Base-by-base conservation (phyloP, 2,888 invertebrate species). In the Lamellibrachia satsuma region DNA sequence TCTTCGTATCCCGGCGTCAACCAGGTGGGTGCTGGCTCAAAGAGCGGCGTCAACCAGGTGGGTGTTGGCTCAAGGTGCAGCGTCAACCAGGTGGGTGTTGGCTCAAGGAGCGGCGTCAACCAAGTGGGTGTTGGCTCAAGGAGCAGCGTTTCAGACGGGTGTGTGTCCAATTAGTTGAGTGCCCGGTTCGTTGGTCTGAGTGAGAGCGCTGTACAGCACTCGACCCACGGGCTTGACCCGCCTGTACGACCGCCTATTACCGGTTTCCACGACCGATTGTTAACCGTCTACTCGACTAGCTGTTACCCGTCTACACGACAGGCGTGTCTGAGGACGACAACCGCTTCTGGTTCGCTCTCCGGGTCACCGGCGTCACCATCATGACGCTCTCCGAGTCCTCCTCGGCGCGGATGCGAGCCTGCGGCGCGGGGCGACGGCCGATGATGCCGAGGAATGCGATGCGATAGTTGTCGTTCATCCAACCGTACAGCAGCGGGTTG, bases 401-500 rank as follows among this genome's bases (percentile, higher is more conserved):
- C 6, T 92, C 90, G 92, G 91, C 92, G 4, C 93, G 51, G 60
- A 55, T 90, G 15, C n/a, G 51, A 1, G 92, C 92, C 9, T 91
- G 60, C n/a, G 90, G 92, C 22, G 57, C 27, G 2, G 93, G 93
- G 15, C 91, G 75, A 3, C 92, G 91, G 52, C 92, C 57, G n/a
- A 94, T 93, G 90, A 94, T 93, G 27, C 92, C 91, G 51, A 94
- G 92, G 91, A 94, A 94, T 52, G 94, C 94, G 52, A 91, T 93
- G 4, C 94, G 93, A 92, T 94, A 96, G 94, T 96, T 96, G 93
- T 96, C 96, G 94, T 96, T 96, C 52, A 96, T 94, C 96, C 96
- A 96, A 52, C 96, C 96, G 93, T 96, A 96, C 15, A 96, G 94
- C 93, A 96, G 95, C 0, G 96, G 96, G 94, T 96, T 96, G 90